These are phyloP conservation scores for Aphidius colemani DNA, from an alignment of 2,888 invertebrate species.

Conservation along the genomic window DNA sequence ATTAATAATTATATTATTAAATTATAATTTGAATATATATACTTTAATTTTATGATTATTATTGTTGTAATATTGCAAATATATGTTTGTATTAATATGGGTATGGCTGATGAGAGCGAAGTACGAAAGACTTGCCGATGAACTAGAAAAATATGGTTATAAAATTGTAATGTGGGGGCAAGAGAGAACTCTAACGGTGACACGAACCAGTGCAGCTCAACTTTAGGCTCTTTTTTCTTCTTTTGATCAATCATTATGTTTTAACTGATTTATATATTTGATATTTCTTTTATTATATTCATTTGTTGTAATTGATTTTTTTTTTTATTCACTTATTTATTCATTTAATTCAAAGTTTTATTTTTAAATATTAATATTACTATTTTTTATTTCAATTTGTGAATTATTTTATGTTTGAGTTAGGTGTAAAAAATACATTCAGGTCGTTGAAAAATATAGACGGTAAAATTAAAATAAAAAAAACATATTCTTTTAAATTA, in stretches of 20 bases:
- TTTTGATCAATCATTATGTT: conserved; percentile 14
- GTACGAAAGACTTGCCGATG: conserved; percentile 1
- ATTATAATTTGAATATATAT: background rate
- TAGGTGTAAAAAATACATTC: too few species aligned
- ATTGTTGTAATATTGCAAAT: conserved; percentile 24
- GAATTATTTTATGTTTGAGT: background rate
- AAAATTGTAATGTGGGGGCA: conserved; percentile 22
- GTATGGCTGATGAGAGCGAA: conserved; percentile 19
- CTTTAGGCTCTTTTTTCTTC: conserved; percentile 33
- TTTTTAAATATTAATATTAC: too few species aligned
- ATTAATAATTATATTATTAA: background rate
- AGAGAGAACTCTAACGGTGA: conserved; percentile 51
- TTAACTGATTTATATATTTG: conserved; percentile 16
- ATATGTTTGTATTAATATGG: conserved; percentile 4
- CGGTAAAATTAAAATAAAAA: background rate
- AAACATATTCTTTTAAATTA: background rate
- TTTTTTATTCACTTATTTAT: conserved; percentile 6
- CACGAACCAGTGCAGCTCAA: conserved; percentile 51
- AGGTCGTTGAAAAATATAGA: too few species aligned
- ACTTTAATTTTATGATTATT: conserved; percentile 13
- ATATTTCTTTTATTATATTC: background rate
- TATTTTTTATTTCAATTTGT: background rate
- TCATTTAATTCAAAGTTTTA: too few species aligned
- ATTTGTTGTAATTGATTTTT: background rate
- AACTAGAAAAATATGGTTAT: conserved; percentile 16